A percentile compares a stretch with the other conserved stretches of the same genome.
Conservation (phyloP, 2,113 vertebrate species). For the Opisthocomus hoazin region DNA sequence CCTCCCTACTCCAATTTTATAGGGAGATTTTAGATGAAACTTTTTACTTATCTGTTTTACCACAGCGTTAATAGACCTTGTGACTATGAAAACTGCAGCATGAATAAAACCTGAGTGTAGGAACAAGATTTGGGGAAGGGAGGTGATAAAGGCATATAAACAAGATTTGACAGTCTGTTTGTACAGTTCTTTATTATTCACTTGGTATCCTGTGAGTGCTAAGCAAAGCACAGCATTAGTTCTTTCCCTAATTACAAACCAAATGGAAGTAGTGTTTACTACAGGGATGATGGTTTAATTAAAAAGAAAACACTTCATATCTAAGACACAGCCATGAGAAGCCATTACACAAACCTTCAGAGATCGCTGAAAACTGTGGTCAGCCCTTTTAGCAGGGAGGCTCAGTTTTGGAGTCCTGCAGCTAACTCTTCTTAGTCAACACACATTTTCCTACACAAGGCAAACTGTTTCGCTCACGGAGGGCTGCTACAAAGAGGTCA, state of each 20-base stretch:
- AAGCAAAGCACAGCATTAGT: background rate
- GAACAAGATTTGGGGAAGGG: background rate
- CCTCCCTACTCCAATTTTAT: background rate
- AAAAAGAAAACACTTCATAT: slow-evolving; percentile 46
- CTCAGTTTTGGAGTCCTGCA: background rate
- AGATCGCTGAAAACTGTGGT: background rate
- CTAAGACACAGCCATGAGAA: slow-evolving; percentile 7
- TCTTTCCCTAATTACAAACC: slow-evolving; percentile 35
- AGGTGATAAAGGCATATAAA: background rate
- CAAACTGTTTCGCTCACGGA: background rate
- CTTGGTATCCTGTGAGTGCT: background rate
- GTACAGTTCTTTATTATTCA: background rate
- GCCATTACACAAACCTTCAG: background rate
- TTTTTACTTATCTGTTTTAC: background rate
- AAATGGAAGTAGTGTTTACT: slow-evolving; percentile 52
- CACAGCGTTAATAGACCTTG: slow-evolving; percentile 31
- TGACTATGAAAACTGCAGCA: background rate
- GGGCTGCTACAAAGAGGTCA: background rate
- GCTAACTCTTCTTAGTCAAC: background rate
- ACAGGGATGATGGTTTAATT: slow-evolving; percentile 54
- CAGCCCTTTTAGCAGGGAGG: background rate
- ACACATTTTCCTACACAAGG: background rate
- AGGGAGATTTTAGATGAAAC: background rate
- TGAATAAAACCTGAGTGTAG: fast-evolving
- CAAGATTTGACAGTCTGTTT: background rate